Conservation (phyloP, 2,888 invertebrate genomes). For the Metalampra italica region DNA sequence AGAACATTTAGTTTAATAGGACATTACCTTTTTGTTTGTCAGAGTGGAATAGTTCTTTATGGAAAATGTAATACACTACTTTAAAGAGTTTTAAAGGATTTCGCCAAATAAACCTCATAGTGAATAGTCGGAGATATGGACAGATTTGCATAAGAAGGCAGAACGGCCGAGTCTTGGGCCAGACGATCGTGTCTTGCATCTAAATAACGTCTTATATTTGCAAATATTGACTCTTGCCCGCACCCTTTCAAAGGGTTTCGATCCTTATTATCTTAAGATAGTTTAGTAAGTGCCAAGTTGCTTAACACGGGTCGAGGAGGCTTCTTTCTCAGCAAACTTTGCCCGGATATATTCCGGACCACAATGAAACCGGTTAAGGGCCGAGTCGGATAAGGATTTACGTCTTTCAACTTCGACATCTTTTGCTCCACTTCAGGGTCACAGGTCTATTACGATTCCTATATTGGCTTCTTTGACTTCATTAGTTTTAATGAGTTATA, state of each 20-base stretch:
- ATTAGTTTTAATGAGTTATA: background rate
- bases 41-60: slow-evolving; percentile 58
- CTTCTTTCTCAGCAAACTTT: slow-evolving; percentile 35
- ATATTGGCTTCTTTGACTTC: slow-evolving; percentile 2
- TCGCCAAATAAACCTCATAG: slow-evolving; percentile 67
- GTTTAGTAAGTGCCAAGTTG: slow-evolving; percentile 60
- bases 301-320: slow-evolving; percentile 42
- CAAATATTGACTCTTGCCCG: slow-evolving; percentile 73
- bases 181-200: slow-evolving; percentile 72
- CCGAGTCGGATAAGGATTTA: slow-evolving; percentile 20
- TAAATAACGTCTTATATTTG: slow-evolving; percentile 76
- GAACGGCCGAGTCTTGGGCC: slow-evolving; percentile 49
- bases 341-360: slow-evolving; percentile 19
- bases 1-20: no score
- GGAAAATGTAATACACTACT: slow-evolving; percentile 68
- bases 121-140: slow-evolving; percentile 62
- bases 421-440: slow-evolving; percentile 9
- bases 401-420: slow-evolving; percentile 15
- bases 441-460: slow-evolving; percentile 2
- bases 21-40: no score
- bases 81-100: slow-evolving; percentile 51
- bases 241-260: slow-evolving; percentile 63
- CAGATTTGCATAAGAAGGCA: slow-evolving; percentile 68
- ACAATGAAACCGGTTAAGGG: slow-evolving; percentile 22
- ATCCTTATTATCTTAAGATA: slow-evolving; percentile 67